Conservation (phyloP, 2,888 invertebrate species). For the Phengaris alcon region DNA sequence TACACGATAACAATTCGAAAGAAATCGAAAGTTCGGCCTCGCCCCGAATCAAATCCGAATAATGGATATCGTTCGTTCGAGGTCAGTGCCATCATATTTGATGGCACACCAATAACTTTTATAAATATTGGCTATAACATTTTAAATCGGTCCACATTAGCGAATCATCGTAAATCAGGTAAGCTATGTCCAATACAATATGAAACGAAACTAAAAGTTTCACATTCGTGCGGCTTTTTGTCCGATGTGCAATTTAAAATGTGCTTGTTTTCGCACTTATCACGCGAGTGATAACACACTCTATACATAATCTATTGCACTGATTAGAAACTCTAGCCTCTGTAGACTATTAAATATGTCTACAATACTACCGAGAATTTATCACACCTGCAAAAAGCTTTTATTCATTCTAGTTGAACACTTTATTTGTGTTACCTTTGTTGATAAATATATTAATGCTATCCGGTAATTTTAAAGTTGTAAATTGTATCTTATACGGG, state of each 20-base stretch:
- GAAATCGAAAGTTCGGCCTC: background rate
- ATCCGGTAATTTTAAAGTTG: too few species aligned
- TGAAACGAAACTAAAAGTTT: slow-evolving; percentile 15
- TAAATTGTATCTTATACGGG: too few species aligned
- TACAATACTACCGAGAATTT: background rate
- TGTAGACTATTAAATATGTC: background rate
- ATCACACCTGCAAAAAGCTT: background rate
- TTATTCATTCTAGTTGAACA: background rate
- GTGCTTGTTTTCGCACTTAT: background rate
- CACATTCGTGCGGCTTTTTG: slow-evolving; percentile 10
- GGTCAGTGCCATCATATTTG: background rate
- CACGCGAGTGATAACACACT: slow-evolving; percentile 22
- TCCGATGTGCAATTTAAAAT: slow-evolving; percentile 18
- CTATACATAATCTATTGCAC: slow-evolving; percentile 14
- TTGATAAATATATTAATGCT: too few species aligned
- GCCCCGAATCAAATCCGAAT: background rate
- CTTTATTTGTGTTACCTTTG: too few species aligned
- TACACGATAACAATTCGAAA: background rate
- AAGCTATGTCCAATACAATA: background rate
- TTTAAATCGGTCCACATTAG: background rate
- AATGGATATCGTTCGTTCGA: background rate
- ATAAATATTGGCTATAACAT: background rate
- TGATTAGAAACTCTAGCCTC: slow-evolving; percentile 10
- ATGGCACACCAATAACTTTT: background rate
- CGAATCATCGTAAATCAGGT: slow-evolving; percentile 1